Conservation (phyloP, 2,113 vertebrate species). For the Podilymbus podiceps region DNA sequence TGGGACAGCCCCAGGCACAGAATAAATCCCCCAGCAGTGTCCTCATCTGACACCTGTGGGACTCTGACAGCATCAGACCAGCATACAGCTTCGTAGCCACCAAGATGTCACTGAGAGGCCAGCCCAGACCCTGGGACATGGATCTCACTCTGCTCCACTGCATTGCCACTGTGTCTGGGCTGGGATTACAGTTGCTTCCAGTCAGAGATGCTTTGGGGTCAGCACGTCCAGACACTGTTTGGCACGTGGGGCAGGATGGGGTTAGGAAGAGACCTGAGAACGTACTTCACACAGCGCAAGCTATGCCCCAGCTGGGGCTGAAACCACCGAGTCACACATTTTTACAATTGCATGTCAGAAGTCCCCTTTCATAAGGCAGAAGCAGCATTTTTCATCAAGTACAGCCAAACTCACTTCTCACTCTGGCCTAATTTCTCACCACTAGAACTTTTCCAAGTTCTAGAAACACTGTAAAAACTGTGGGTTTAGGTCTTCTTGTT, state of each 20-base stretch:
- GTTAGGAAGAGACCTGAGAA: neutral
- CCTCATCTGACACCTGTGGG: neutral
- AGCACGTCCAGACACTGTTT: neutral
- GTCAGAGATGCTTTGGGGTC: neutral
- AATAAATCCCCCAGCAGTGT: too few species aligned
- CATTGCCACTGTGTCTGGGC: rapidly evolving
- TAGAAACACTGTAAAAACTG: neutral
- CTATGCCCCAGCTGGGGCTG: neutral
- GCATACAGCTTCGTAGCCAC: neutral
- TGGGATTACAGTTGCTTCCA: neutral
- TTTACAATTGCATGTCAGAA: neutral
- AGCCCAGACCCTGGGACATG: neutral
- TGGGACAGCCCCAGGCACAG: rapidly evolving
- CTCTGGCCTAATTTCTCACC: neutral
- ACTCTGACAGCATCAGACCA: neutral
- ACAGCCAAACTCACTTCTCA: neutral
- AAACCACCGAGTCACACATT: rapidly evolving
- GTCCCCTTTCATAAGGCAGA: neutral
- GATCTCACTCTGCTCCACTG: too few species aligned
- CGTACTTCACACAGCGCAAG: neutral
- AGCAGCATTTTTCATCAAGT: neutral
- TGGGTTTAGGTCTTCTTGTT: neutral
- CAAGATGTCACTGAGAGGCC: neutral
- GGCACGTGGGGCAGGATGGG: neutral
- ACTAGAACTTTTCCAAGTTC: neutral